phyloP scores from a whole-genome alignment of 1,140 invertebrate genomes.

The Zaprionus ghesquierei region DNA sequence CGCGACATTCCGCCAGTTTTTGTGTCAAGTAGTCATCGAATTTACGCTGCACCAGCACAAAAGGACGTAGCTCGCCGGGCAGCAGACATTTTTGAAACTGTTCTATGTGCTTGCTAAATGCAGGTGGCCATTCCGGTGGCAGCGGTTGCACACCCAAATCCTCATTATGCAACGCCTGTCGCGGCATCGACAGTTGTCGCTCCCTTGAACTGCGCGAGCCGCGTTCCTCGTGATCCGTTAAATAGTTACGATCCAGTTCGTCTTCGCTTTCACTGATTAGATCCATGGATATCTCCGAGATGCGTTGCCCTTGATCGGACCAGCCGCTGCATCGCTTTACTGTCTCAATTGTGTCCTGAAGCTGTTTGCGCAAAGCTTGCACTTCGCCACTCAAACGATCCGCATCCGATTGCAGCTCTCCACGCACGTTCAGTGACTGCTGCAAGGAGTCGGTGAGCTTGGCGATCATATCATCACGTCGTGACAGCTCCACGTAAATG shows the following conservation, averaged over 20 bases:
- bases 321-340: conserved; percentile 62
- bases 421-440: conserved; percentile 84
- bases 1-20: conserved; percentile 83
- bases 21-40: conserved; percentile 83
- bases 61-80: conserved; percentile 83
- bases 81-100: conserved; percentile 79
- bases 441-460: conserved; percentile 86
- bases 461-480: conserved; percentile 85
- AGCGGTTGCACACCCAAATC: conserved; percentile 68
- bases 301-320: conserved; percentile 75
- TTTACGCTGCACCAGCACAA: conserved; percentile 83
- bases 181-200: conserved; percentile 72
- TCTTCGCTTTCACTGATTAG: conserved; percentile 80
- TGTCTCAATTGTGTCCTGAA: conserved; percentile 84
- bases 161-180: conserved; percentile 11
- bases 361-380: conserved; percentile 84
- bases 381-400: conserved; percentile 86
- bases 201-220: conserved; percentile 66
- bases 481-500: conserved; percentile 85
- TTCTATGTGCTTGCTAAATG: conserved; percentile 81
- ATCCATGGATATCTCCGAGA: conserved; percentile 81
- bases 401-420: conserved; percentile 85
- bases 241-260: conserved; percentile 67
- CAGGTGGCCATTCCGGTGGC: conserved; percentile 68
- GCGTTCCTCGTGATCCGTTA: conserved; percentile 72